Percentiles rank a stretch among this genome's conserved stretches.
Conservation (phyloP, 1,140 invertebrate genomes). For the Diachasma alloeum region DNA sequence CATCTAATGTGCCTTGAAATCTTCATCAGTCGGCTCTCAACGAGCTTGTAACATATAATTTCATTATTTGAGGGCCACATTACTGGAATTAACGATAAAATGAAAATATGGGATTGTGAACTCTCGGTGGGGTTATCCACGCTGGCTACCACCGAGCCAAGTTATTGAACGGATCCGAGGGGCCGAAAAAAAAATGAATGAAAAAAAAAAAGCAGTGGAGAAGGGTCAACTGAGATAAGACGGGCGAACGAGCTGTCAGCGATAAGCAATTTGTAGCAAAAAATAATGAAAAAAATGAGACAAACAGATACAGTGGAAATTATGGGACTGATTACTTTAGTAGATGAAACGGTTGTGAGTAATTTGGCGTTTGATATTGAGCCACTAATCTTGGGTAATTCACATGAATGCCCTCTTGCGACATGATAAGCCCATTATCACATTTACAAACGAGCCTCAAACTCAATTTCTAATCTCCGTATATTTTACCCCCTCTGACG, state of each 20-base stretch:
- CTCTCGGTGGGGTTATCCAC: not conserved
- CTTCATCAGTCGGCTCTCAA: not conserved
- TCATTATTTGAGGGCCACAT: not conserved
- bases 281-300: not conserved
- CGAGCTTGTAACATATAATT: not conserved
- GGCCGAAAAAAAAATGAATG: slow-evolving; percentile 2
- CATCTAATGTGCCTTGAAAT: not conserved
- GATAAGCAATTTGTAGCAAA: slow-evolving; percentile 63
- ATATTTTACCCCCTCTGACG: slow-evolving; percentile 10
- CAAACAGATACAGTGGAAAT: not conserved
- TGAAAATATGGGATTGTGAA: not conserved
- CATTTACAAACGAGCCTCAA: slow-evolving; percentile 42
- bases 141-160: not conserved
- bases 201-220: slow-evolving; percentile 40
- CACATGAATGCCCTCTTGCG: slow-evolving; percentile 8
- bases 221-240: slow-evolving; percentile 52
- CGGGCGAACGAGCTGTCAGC: slow-evolving; percentile 43
- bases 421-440: slow-evolving; percentile 37
- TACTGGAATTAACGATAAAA: not conserved
- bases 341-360: not conserved
- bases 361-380: not conserved
- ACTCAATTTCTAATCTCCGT: slow-evolving; percentile 36
- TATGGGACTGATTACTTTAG: not conserved
- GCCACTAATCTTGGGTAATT: slow-evolving; percentile 45
- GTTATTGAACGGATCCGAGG: not conserved